Evolutionary conservation across 1,140 invertebrate species (phyloP), one percentile per base, ranked within the genome.

Genomic region (Drosophila pseudoananassae): DNA sequence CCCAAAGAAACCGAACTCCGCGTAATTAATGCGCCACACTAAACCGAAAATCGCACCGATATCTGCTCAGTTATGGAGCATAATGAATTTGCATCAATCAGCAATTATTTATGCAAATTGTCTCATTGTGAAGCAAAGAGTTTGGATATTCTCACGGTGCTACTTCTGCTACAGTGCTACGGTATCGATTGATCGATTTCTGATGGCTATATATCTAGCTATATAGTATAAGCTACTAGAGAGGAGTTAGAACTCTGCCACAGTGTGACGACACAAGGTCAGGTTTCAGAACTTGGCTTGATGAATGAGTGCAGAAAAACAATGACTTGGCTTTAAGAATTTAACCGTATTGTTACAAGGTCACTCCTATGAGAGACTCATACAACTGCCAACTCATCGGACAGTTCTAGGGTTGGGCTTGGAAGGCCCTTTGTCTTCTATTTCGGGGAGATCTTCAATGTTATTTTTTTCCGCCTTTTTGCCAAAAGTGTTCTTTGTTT

Each of bases 81-180:
- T 36, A 69, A n/a, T 49, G 50, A 55, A 78, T 87, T 87, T 87
- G 83, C 82, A 88, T 82, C 78, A 76, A 52, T 88, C 80, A 60
- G 64, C 83, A 77, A 87, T 87, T 87, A 87, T 82, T 75, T 87
- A 87, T 87, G 83, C 83, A 88, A 88, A 87, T 88, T 60, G 54
- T 40, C 49, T 38, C 33, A 29, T 36, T 31, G 36, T 51, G 69
- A 45, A 36, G 40, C 20, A 8, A 45, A 54, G 45, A 59, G 57
- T 54, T 59, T 54, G 60, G 68, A 66, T 75, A 78, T 87, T 87
- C 82, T 88, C 82, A 87, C 82, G 82, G 64, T 78, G 65, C 40
- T 6, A 40, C 27, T 9, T 43, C 33, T 27, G 27, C n/a, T 10
- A 29, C 33, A 27, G 33, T 46, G 46, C 27, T 20, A 46, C 31